Evolutionary conservation across 2,888 invertebrate species (phyloP).

Genomic region (Drosophila mimetica): DNA sequence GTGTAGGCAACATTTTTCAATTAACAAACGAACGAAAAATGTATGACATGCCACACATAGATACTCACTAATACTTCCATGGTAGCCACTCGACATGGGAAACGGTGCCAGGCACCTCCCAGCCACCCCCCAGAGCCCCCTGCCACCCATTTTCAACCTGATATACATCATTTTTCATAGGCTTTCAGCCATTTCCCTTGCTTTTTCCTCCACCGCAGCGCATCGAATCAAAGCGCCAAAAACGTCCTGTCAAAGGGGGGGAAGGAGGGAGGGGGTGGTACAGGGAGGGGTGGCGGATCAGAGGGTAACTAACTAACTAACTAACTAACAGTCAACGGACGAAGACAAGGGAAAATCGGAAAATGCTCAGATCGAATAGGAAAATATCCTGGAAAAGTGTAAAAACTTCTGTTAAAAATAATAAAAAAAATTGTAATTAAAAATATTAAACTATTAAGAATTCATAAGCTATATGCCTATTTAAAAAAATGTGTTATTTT

Average conservation of each 20-base stretch:
- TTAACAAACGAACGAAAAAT: slow-evolving; percentile 79
- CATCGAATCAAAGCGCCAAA: slow-evolving; percentile 70
- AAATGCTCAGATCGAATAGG: neutral
- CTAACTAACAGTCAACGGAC: slow-evolving; percentile 36
- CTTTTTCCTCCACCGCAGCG: slow-evolving; percentile 25
- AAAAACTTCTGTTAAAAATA: neutral
- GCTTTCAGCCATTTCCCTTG: slow-evolving; percentile 36
- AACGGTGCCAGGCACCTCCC: slow-evolving; percentile 49
- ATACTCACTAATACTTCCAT: slow-evolving; percentile 28
- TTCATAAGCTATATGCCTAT: too few species aligned
- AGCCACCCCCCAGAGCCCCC: slow-evolving; percentile 6
- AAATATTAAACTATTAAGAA: too few species aligned
- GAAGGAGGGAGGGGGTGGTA: slow-evolving; percentile 6
- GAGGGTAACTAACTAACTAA: slow-evolving; percentile 44
- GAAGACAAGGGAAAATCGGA: slow-evolving; percentile 5
- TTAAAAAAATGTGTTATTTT: too few species aligned
- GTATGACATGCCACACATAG: slow-evolving; percentile 73
- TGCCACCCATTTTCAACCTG: slow-evolving; percentile 17
- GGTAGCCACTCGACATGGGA: slow-evolving; percentile 43
- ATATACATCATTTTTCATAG: slow-evolving; percentile 66
- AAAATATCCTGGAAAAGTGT: neutral
- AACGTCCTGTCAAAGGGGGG: slow-evolving; percentile 64
- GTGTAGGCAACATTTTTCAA: slow-evolving; percentile 76
- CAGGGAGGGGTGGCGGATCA: slow-evolving; percentile 9
- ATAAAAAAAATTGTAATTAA: too few species aligned